phyloP scores from a whole-genome alignment of 2,113 vertebrate species.

The Tetraodon nigroviridis region DNA sequence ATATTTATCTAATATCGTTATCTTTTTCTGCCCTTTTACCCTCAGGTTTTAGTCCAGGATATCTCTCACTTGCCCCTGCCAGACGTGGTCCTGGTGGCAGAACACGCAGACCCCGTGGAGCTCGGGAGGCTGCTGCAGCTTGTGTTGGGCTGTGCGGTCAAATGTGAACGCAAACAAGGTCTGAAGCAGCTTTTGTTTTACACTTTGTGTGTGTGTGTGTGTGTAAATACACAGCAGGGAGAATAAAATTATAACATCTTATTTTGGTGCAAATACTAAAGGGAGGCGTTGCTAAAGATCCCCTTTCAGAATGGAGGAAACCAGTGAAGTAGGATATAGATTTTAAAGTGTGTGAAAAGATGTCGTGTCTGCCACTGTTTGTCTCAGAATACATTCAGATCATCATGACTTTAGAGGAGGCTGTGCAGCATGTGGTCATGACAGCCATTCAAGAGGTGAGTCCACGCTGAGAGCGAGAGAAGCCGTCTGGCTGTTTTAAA shows the following conservation, averaged over 20 bases:
- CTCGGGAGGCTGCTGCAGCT: conserved; percentile 92
- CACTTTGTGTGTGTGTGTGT: background rate
- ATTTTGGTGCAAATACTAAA: no score
- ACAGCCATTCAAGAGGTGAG: conserved; percentile 96
- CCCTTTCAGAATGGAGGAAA: no score
- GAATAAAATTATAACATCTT: no score
- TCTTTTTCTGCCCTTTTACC: background rate
- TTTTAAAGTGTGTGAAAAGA: background rate
- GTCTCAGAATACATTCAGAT: conserved; percentile 89
- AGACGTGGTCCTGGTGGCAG: conserved; percentile 83
- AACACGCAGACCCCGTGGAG: conserved; percentile 79
- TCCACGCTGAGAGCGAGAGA: background rate
- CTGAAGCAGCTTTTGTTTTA: background rate
- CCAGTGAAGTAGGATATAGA: background rate
- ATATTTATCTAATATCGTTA: no score
- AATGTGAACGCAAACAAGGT: conserved; percentile 97
- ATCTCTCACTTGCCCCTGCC: conserved; percentile 87
- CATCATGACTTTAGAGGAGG: conserved; percentile 97
- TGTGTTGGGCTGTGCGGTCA: conserved; percentile 92
- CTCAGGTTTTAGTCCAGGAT: conserved; percentile 85
- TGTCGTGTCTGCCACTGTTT: conserved; percentile 6
- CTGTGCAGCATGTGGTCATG: conserved; percentile 98
- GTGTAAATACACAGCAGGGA: no score
- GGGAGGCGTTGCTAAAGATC: no score
- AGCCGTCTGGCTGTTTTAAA: background rate